A percentile compares a stretch with the other conserved stretches of the same genome.
Evolutionary conservation across 2,113 vertebrate species (phyloP).

Genomic region (Donacobius atricapilla): DNA sequence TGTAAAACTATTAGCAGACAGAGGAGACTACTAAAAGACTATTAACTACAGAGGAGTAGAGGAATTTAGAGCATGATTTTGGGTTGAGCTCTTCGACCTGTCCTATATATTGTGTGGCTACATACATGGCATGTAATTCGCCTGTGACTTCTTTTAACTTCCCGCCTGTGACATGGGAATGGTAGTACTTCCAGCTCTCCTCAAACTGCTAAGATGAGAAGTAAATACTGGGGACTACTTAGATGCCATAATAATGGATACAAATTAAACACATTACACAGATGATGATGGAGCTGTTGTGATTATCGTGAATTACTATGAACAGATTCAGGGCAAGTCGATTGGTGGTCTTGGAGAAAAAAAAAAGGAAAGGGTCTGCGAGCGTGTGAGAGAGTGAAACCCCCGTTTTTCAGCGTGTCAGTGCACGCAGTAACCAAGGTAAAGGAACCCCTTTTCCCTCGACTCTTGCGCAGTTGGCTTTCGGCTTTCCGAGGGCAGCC

Average conservation of each 20-base stretch:
- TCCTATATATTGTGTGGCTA: too few relatives aligned
- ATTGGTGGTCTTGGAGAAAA: not conserved
- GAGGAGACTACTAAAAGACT: too few relatives aligned
- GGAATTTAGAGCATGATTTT: not conserved
- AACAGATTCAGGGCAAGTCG: fast-evolving
- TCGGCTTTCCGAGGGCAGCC: fast-evolving
- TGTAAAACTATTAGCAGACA: not conserved
- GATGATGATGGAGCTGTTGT: not conserved
- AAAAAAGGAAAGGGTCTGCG: fast-evolving
- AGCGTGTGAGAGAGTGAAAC: fast-evolving
- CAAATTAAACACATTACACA: not conserved
- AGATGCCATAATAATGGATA: not conserved
- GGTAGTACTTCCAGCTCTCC: not conserved
- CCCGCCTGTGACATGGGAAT: not conserved
- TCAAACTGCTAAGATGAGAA: fast-evolving
- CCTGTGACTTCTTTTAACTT: not conserved
- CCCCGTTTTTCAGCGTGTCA: fast-evolving
- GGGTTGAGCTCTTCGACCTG: not conserved
- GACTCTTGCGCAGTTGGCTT: fast-evolving
- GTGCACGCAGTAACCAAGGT: fast-evolving
- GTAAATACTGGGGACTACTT: fast-evolving
- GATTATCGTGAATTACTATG: too few relatives aligned
- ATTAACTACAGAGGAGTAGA: not conserved
- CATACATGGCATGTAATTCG: not conserved
- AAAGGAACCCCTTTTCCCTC: not conserved